Base-by-base conservation (phyloP, 92 coral and sea anemone genomes). In the Epizoanthus stellaris region DNA sequence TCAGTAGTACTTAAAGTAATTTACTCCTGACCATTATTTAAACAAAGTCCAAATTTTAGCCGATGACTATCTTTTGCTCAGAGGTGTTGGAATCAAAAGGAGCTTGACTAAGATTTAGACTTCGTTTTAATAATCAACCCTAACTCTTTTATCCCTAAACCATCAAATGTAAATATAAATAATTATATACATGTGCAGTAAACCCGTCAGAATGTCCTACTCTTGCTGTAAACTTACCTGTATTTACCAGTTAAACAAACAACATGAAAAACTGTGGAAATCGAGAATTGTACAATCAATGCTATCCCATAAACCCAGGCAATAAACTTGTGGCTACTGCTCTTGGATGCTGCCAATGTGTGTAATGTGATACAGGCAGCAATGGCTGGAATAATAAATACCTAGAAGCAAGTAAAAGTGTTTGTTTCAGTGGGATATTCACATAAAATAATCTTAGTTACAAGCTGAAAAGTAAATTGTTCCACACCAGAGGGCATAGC, bases 251-350 rank as follows among this genome's bases (percentile, higher is more conserved):
- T 73, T 85, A 96, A 75, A 72, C 94, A 77, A 5, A 94, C 90
- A 77, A 76, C 88, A 88, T 96, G 99, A 85, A 92, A 96, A 70
- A 90, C 25, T 15, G 99, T 89, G 43, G 99, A 96, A 54, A 94
- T 68, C 12, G 91, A 66, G 84, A 96, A 96, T 14, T 91, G 87
- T 57, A 89, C 74, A 38, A 94, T 86, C 49, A 96, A 88, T 23
- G 92, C 88, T 14, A 73, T 70, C 34, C 99, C 99, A 76, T 96
- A 96, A 45, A 96, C 88, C 92, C 91, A 86, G 54, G 98, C 98
- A 77, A 94, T 95, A 23, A 89, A 73, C 63, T 88, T 82, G 67
- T 96, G 98, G 42, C 80, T 82, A 70, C 72, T 71, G 36, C 96
- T 89, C 64, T 90, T 93, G 49, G 77, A 53, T 56, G 62, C 54